Evolutionary conservation across 2,797 vertebrate genomes (phyloP).

Genomic region (Ciconia nigra): DNA sequence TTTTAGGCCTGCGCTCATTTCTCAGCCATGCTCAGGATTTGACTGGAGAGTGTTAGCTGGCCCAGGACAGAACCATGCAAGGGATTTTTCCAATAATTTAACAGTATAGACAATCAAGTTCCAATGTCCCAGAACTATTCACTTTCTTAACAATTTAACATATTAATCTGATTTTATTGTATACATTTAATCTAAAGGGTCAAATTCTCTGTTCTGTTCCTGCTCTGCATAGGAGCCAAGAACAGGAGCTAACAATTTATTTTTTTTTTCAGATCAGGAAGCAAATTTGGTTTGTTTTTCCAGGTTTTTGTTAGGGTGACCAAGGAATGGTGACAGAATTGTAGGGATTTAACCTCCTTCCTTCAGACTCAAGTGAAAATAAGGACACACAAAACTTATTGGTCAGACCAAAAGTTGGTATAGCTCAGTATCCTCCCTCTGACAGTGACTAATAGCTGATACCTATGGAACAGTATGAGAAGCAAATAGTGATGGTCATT

Average conservation of each 20-base stretch:
- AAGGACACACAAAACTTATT: not conserved
- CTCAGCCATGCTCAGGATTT: not conserved
- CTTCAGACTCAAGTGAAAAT: not conserved
- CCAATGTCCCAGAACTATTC: not conserved
- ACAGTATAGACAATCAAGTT: not conserved
- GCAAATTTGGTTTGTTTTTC: not conserved
- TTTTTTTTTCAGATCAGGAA: not conserved
- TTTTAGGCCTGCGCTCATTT: not conserved
- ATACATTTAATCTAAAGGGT: not conserved
- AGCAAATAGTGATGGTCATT: not conserved
- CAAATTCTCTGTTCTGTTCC: not conserved
- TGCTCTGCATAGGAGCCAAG: not conserved
- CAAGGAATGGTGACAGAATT: not conserved
- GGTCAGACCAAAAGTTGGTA: not conserved
- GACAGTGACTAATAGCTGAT: not conserved
- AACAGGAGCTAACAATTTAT: not conserved
- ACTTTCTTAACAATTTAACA: not conserved
- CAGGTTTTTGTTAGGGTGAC: not conserved
- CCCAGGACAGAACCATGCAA: not conserved
- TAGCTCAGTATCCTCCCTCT: not conserved
- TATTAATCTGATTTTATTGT: not conserved
- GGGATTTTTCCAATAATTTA: not conserved
- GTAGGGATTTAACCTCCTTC: not conserved
- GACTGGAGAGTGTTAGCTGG: not conserved
- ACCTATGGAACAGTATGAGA: not conserved